Base-by-base conservation (phyloP, 1,140 invertebrate genomes). In the Semibalanus balanoides region DNA sequence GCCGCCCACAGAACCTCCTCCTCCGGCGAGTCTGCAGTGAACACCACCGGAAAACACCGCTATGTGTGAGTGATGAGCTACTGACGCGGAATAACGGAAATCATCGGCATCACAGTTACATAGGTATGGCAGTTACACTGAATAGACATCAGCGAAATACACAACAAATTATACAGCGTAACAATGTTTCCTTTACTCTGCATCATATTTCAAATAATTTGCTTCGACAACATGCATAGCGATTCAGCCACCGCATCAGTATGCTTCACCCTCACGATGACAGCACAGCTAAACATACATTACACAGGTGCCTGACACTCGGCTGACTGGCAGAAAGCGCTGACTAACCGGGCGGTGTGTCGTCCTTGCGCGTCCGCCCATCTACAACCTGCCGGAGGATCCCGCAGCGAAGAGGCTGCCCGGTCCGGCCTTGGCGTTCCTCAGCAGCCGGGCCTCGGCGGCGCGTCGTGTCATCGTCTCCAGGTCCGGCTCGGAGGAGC, bases 1-100 rank as follows among this genome's bases (percentile, higher is more conserved):
- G 94, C 92, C 69, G 93, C 93, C 87, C 88, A 89, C 27, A 97
- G 83, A 29, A 94, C 84, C 76, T 83, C 79, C 75, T 83, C 78
- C 35, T 80, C 69, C 31, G 78, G 78, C 22, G 72, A 71, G 73
- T 78, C 79, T 75, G 31, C 28, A 40, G 17, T 17, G 35, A 40
- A 7, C 35, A 40, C 5, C 35, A 40, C 35, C 35, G 35, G 35
- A 40, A 5, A 17, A 40, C 5, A 40, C 35, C n/a, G 17, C 17
- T 7, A 5, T 40, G 35, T 7, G 35, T 7, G 35, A 40, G 35
- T 7, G 5, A 40, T 7, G 5, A 40, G 5, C 35, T 5, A 40
- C 5, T 17, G 35, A 40, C 35, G 35, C 35, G 35, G 5, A 5
- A 17, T 40, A 17, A 5, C 5, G 5, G 5, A 17, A 5, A 40